Base-by-base conservation (phyloP, 2,888 invertebrate genomes). In the Eremobia ochroleuca region DNA sequence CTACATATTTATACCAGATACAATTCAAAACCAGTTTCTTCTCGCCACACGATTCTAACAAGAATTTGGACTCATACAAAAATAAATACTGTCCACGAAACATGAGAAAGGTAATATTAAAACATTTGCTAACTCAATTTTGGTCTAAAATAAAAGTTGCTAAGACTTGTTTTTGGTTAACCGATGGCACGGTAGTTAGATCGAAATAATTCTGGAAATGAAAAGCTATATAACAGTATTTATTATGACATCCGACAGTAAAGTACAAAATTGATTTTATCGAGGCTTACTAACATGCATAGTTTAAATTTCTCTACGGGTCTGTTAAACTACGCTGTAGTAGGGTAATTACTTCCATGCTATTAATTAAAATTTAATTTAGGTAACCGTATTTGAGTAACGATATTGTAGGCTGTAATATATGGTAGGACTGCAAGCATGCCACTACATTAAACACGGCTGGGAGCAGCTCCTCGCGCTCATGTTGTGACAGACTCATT, bases 21-120 rank as follows among this genome's bases (percentile, higher is more conserved):
- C 94, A 93, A 93, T 93, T 94, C 91, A 86, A 93, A 96, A 96
- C 96, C 96, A 90, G 96, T 96, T 96, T 86, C 91, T 90, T 91
- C 93, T 92, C 92, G 93, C 93, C 94, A 93, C 93, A 92, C 91
- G 94, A 92, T 94, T 96, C 96, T 96, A 96, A 96, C 96, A 95
- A 96, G 95, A 96, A 96, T 96, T 96, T 94, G 91, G 95, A 93
- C 94, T 94, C 94, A 92, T 94, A 95, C 95, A 94, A 96, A 96
- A 95, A 96, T 96, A 96, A 96, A 96, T 96, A 96, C 94, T 95
- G 94, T 95, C 94, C 94, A 95, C 93, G 95, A 94, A 96, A 96
- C 94, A 94, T 92, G 95, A 95, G 95, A 95, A 95, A 94, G 94
- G 94, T 94, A 94, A 94, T 92, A 93, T 91, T 90, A 89, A 90